Base-by-base conservation (phyloP, 2,797 vertebrate genomes). In the Poeciliopsis paucimaculata region DNA sequence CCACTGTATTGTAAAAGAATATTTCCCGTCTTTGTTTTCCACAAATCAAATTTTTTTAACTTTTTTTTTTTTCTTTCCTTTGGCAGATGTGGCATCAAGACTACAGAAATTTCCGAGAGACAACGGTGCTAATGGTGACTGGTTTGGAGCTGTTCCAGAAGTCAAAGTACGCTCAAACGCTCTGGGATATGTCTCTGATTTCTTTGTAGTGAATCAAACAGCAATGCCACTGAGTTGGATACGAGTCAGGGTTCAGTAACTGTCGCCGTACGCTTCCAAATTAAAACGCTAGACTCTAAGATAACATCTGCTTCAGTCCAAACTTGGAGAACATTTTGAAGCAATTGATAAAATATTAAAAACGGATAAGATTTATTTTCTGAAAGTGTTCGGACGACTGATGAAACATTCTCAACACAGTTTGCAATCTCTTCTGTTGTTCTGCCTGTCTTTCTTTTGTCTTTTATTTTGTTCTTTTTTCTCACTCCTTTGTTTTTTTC, bases 121-220 rank as follows among this genome's bases (percentile, higher is more conserved):
- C 97, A 5, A 98, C 97, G 55, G 93, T 97, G 93, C 97, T 96
- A 90, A 96, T 99, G 88, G 95, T 97, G 95, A 97, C 96, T 20
- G 98, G 98, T 80, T 89, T 99, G 92, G 98, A 99, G 92, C 94
- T 97, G 90, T 99, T 97, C 92, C 97, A 99, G 89, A 98, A 97
- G 92, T 96, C 96, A 88, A 98, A 97, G 98, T 99, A 96, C 90
- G 94, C 23, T 0, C 74, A 77, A 57, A 81, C 60, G 34, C 72
- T 77, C 71, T 31, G 28, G n/a, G 1, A 28, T 2, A 18, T 57
- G 26, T 7, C 76, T 26, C 3, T n/a, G 4, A 43, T 26, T 47
- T 64, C 8, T 77, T 45, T 8, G 18, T 16, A 41, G 3, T 26
- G 66, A 57, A 60, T 0, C n/a, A 75, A 39, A 16, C 2, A 74